Evolutionary conservation across 2,888 invertebrate genomes (phyloP).

Genomic region (Noctuana brunneofusca): DNA sequence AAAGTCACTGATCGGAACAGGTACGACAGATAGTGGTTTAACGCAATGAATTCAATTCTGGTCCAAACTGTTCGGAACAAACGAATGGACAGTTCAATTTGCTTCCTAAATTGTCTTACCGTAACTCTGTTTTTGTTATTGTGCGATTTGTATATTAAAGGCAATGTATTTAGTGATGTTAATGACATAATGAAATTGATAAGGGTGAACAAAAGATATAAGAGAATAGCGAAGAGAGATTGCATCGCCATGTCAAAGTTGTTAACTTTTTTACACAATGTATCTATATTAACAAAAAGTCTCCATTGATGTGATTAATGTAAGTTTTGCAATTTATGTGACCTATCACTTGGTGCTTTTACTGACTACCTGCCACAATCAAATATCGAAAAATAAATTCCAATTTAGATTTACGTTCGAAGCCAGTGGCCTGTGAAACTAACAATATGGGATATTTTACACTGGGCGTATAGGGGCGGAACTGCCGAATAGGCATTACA

Average conservation of each 20-base stretch:
- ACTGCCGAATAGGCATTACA: not conserved
- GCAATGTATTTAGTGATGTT: no score
- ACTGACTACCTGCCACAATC: slow-evolving; percentile 8
- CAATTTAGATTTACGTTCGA: slow-evolving; percentile 21
- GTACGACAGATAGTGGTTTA: slow-evolving; percentile 1
- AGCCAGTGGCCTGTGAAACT: slow-evolving; percentile 25
- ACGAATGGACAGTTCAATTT: slow-evolving; percentile 25
- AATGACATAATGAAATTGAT: no score
- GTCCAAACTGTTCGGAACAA: slow-evolving; percentile 8
- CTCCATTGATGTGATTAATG: no score
- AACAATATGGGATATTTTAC: slow-evolving; percentile 29
- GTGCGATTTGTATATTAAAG: not conserved
- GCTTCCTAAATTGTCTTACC: slow-evolving; percentile 16
- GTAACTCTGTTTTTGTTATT: not conserved
- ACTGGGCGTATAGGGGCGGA: not conserved
- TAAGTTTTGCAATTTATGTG: no score
- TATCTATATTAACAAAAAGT: no score
- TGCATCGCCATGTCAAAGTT: no score
- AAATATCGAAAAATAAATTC: slow-evolving; percentile 27
- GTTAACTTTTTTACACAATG: no score
- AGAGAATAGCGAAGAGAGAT: no score
- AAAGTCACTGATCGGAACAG: not conserved
- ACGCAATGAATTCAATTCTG: slow-evolving; percentile 9
- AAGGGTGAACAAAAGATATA: no score
- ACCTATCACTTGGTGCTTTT: not conserved